Evolutionary conservation across 2,113 vertebrate species (phyloP), one percentile per base, ranked within the genome.

Genomic region (Neogobius melanostomus): DNA sequence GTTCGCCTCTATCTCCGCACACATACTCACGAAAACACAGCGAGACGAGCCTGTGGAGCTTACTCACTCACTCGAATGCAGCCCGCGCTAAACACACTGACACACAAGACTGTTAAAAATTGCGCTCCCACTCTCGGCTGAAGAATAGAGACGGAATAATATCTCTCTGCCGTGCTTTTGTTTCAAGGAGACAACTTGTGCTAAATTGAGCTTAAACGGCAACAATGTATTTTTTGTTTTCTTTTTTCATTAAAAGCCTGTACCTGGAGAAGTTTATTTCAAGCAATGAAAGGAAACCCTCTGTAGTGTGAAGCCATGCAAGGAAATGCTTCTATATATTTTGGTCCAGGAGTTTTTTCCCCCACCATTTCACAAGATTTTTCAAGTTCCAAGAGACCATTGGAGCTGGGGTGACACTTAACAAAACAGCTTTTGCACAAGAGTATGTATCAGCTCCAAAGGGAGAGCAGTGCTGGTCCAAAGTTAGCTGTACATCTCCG

Each of bases 1-100:
- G 83, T 89, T 82, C 49, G 77, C 86, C 89, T 88, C 83, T 87
- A 91, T 89, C 87, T 88, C 28, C 28, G 75, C 84, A 42, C 63
- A 79, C 81, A 85, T 79, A 88, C 86, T 53, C 15, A 8, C 17
- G 10, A 81, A 79, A 85, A 80, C 79, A 84, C 21, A 42, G 5
- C 21, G 71, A 84, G 80, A 88, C 77, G 68, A 79, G 75, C 59
- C 75, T 79, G 68, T 75, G 83, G 82, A 83, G 84, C 72, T 77
- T 74, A 74, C 71, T 87, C 80, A 78, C 84, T 83, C 82, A 87
- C 81, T 48, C 50, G 45, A 69, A 76, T 65, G 51, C 59, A 52
- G 43, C 68, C 76, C 81, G 80, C 74, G 79, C 12, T 21, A 78
- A 59, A 83, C 83, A 80, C 68, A 73, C 73, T 82, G 73, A 82